These are phyloP conservation scores for Drosophila koepferae DNA, from an alignment of 2,888 invertebrate species.

Conservation along the genomic window DNA sequence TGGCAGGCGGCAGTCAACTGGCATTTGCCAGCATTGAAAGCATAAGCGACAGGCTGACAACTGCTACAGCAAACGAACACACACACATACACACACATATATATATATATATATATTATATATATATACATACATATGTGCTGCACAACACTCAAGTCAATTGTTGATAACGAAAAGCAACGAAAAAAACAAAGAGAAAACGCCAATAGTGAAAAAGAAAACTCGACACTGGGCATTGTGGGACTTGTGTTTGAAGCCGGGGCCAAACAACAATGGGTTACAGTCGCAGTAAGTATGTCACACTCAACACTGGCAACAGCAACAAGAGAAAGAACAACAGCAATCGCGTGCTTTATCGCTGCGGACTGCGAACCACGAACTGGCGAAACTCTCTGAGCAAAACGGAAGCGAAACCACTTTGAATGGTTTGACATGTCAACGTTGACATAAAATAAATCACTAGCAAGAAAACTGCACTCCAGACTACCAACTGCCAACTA, in stretches of 20 bases:
- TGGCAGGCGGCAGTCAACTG: constrained; percentile 37
- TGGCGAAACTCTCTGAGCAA: constrained; percentile 43
- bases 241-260: constrained; percentile 42
- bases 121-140: constrained; percentile 1
- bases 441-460: constrained; percentile 82
- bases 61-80: constrained; percentile 2
- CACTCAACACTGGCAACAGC: constrained; percentile 46
- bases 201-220: constrained; percentile 29
- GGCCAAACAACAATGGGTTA: constrained; percentile 56
- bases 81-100: constrained; percentile 3
- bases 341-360: constrained; percentile 78
- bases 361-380: constrained; percentile 49
- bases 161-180: constrained; percentile 66
- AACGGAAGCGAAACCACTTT: constrained; percentile 80
- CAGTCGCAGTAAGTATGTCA: constrained; percentile 55
- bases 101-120: neutral
- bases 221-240: constrained; percentile 35
- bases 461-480: constrained; percentile 66
- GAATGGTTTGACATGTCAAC: constrained; percentile 82
- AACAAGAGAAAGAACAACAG: constrained; percentile 28
- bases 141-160: constrained; percentile 61
- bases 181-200: constrained; percentile 26
- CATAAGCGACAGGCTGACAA: constrained; percentile 44
- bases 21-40: constrained; percentile 48
- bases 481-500: constrained; percentile 52